Base-by-base conservation (phyloP, 2,797 vertebrate species). In the Lateolabrax maculatus region DNA sequence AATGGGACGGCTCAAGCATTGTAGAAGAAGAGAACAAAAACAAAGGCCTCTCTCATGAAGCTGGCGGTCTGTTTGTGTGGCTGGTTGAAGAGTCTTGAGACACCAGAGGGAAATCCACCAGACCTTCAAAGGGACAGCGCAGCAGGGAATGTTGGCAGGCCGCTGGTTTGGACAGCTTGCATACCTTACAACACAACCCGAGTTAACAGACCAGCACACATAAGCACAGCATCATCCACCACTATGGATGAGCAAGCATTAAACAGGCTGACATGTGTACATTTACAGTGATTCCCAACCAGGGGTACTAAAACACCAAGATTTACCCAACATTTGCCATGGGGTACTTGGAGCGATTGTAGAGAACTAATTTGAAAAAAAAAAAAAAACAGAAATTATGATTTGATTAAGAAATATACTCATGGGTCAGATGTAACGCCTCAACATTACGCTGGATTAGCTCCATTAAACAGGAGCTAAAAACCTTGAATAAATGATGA, bases 131-230 rank as follows among this genome's bases (percentile, higher is more conserved):
- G 86, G 60, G 63, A 56, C 71, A 39, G 69, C 72, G 6, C 87
- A 86, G 87, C 16, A 53, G 89, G 89, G 86, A 43, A 74, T 68
- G 79, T 89, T 93, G 92, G 89, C 93, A 87, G 73, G 76, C 52
- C 66, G 83, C 83, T 76, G 79, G 78, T 87, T 94, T 93, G 87
- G 90, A 93, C 92, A 94, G 93, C 90, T 94, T 94, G 91, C 75
- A 90, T 84, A 86, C 76, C 74, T 65, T 68, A 53, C 60, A 87
- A 79, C 84, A 72, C 71, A 84, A 70, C 69, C 10, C 77, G 75
- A 64, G 83, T 75, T 85, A 82, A 69, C 77, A 84, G 73, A 75
- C 31, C 36, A 53, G 56, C 70, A 69, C 84, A 82, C 48, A 77
- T 43, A 86, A 74, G 87, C 80, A 80, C 67, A 81, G 49, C 39